These are phyloP conservation scores for Anguilla marmorata DNA, from an alignment of 2,797 vertebrate genomes.

Conservation along the genomic window DNA sequence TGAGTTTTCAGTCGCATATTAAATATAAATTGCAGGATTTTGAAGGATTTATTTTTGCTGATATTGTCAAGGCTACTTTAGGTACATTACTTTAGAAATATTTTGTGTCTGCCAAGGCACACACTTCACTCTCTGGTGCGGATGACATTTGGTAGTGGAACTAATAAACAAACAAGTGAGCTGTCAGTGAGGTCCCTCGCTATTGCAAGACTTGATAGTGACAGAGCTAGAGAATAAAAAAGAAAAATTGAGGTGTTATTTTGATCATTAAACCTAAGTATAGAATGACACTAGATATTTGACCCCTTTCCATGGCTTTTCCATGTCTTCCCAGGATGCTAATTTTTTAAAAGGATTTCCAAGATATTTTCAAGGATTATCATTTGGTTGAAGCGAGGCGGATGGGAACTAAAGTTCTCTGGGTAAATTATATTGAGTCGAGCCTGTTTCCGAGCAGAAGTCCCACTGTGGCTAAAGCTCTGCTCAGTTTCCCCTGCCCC, in stretches of 20 bases:
- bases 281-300: neutral
- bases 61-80: neutral
- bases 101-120: neutral
- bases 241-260: neutral
- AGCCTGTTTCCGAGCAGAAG: slow-evolving; percentile 20
- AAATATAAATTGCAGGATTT: neutral
- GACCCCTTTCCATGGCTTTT: neutral
- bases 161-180: neutral
- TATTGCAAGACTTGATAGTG: slow-evolving; percentile 1
- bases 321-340: neutral
- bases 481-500: neutral
- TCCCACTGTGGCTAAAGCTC: neutral
- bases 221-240: neutral
- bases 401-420: neutral
- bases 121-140: neutral
- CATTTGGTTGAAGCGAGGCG: neutral
- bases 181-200: neutral
- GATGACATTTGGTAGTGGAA: neutral
- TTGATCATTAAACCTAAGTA: neutral
- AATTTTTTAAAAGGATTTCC: neutral
- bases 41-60: neutral
- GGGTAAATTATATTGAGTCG: neutral
- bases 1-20: neutral
- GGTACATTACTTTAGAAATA: neutral
- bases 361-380: neutral